Evolutionary conservation across 1,140 invertebrate genomes (phyloP).

Genomic region (Leptopilina boulardi): DNA sequence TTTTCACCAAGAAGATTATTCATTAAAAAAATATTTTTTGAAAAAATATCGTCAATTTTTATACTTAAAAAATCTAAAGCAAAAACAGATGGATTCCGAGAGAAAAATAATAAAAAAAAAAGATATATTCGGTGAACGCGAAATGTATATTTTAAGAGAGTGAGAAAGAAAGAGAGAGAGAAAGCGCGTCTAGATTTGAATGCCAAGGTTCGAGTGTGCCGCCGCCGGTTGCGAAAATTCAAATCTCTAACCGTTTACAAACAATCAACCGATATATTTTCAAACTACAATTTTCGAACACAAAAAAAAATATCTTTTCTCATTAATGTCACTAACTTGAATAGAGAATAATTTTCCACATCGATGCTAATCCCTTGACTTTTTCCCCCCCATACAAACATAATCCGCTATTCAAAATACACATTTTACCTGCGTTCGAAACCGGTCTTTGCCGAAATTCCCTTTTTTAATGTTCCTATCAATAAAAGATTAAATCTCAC

Average conservation of each 20-base stretch:
- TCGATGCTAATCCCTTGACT: not conserved
- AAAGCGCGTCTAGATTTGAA: not conserved
- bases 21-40: too few relatives aligned
- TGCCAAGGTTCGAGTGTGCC: not conserved
- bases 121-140: not conserved
- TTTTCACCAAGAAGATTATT: too few relatives aligned
- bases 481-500: not conserved
- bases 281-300: not conserved
- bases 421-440: conserved; percentile 3
- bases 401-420: conserved; percentile 8
- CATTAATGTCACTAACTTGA: too few relatives aligned
- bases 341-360: not conserved
- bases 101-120: not conserved
- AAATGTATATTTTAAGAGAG: conserved; percentile 8
- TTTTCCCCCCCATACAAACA: not conserved
- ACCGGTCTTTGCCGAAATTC: not conserved
- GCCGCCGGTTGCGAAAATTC: conserved; percentile 25
- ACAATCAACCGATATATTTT: not conserved
- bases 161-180: too few relatives aligned
- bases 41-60: too few relatives aligned
- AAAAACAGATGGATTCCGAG: not conserved
- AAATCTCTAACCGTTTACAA: not conserved
- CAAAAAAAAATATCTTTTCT: too few relatives aligned
- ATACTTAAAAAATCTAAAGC: not conserved
- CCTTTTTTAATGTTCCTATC: not conserved